Conservation (phyloP, 2,113 vertebrate species). For the Sigmodon hispidus region DNA sequence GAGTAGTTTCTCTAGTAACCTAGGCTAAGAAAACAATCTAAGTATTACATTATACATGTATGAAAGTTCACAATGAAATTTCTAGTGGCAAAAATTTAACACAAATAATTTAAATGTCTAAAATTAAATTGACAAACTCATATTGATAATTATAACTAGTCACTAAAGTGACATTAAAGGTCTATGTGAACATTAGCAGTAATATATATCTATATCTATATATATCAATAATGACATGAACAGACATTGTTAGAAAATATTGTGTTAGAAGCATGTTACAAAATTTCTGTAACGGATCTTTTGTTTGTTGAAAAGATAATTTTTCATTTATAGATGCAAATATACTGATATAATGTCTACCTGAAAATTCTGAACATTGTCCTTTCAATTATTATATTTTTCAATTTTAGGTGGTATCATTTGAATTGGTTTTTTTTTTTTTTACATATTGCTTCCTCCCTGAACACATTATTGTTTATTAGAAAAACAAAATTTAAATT, state of each 20-base stretch:
- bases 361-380: neutral
- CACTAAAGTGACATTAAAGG: neutral
- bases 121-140: neutral
- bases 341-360: neutral
- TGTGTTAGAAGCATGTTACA: neutral
- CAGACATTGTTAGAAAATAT: neutral
- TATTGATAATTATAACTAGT: neutral
- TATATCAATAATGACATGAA: neutral
- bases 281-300: neutral
- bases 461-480: neutral
- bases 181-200: neutral
- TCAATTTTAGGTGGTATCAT: neutral
- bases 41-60: neutral
- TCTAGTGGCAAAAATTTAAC: neutral
- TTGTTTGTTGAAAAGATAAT: neutral
- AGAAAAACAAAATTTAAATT: neutral
- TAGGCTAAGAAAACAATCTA: neutral
- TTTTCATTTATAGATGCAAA: neutral
- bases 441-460: neutral
- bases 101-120: neutral
- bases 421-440: slow-evolving; percentile 30
- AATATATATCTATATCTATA: neutral
- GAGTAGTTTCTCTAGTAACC: neutral
- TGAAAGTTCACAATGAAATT: neutral
- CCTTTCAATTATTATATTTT: slow-evolving; percentile 8